Conservation (phyloP, 2,113 vertebrate genomes). For the Aepyceros melampus region DNA sequence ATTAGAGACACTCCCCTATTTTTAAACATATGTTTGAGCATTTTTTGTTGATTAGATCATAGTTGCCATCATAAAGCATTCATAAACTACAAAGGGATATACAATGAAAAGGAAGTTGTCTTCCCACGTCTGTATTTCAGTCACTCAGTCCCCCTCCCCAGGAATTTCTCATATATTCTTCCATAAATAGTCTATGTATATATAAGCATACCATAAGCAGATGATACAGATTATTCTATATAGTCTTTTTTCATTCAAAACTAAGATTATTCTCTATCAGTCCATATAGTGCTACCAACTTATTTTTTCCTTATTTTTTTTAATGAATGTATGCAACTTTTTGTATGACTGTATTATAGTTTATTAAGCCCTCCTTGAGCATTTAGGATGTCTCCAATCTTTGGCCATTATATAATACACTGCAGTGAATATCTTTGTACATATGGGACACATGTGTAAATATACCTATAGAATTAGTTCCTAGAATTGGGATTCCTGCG, state of each 20-base stretch:
- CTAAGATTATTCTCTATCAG: not conserved
- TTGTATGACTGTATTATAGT: not conserved
- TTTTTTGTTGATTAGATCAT: not conserved
- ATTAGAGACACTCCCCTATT: not conserved
- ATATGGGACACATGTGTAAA: not conserved
- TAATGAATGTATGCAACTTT: not conserved
- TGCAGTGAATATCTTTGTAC: not conserved
- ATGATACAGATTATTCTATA: not conserved
- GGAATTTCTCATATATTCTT: not conserved
- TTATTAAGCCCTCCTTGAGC: not conserved
- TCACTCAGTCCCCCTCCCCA: not conserved
- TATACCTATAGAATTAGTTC: not conserved
- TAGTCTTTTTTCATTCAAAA: not conserved
- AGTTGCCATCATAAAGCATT: slow-evolving; percentile 2
- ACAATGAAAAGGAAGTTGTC: not conserved
- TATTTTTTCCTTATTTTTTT: not conserved
- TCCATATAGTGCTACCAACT: not conserved
- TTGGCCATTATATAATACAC: not conserved
- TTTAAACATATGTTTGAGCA: not conserved
- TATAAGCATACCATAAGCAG: not conserved
- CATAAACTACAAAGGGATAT: not conserved
- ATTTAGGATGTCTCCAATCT: not conserved
- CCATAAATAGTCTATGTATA: not conserved
- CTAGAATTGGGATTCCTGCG: not conserved
- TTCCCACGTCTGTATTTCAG: not conserved